These are phyloP conservation scores for Halcyon leucocephala DNA, from an alignment of 2,797 vertebrate species.

Conservation along the genomic window DNA sequence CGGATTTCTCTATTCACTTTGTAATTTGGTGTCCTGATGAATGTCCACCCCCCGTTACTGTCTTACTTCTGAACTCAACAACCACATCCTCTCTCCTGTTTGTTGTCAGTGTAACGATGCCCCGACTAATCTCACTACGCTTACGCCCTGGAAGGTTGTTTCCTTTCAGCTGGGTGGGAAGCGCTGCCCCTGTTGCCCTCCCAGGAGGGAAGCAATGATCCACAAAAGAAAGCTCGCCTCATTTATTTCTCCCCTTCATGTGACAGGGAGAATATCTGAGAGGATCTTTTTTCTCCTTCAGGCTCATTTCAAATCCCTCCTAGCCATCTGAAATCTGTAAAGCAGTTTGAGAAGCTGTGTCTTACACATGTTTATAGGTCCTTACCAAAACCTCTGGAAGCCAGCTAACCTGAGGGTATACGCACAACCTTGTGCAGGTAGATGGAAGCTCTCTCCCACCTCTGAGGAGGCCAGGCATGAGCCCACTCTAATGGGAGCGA, in stretches of 20 bases:
- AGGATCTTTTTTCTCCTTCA: not conserved
- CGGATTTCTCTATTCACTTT: not conserved
- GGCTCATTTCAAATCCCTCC: conserved; percentile 1
- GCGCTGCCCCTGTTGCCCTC: not conserved
- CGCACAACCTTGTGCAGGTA: not conserved
- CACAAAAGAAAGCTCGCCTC: not conserved
- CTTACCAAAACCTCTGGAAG: not conserved
- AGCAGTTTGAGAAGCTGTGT: not conserved
- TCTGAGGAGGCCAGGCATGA: not conserved
- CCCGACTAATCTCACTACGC: conserved; percentile 5
- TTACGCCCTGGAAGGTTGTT: not conserved
- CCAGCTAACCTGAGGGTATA: not conserved
- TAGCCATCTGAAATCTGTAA: not conserved
- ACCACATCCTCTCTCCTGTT: not conserved
- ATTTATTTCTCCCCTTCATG: conserved; percentile 1
- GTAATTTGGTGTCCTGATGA: not conserved
- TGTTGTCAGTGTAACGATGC: conserved; percentile 28
- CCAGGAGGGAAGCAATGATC: conserved; percentile 27
- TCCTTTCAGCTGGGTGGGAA: conserved; percentile 10
- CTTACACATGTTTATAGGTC: not conserved
- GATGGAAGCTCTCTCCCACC: not conserved
- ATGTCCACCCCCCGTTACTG: not conserved
- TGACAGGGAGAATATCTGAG: not conserved
- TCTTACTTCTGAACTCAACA: conserved; percentile 11
- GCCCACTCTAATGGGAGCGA: not conserved